Conservation (phyloP, 23 tunicate genomes). For the Diplosoma virens region DNA sequence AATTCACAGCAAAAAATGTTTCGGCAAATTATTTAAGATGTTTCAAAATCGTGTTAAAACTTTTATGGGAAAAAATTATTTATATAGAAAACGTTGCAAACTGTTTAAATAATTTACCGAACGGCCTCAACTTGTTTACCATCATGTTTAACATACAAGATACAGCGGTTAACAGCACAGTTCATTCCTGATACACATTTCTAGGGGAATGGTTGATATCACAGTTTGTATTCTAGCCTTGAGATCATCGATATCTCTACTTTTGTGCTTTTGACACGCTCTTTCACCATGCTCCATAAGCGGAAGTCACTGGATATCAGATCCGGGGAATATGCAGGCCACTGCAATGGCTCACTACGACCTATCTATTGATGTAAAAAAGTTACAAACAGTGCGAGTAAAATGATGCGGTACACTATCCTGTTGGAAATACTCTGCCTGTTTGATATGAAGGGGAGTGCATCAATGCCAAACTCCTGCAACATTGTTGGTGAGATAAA, state of each 20-base stretch:
- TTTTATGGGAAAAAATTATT: neutral
- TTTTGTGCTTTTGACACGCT: neutral
- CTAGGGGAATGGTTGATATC: neutral
- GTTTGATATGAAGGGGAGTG: neutral
- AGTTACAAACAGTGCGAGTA: neutral
- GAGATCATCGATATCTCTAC: neutral
- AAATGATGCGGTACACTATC: neutral
- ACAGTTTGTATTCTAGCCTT: neutral
- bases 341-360: neutral
- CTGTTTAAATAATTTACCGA: neutral
- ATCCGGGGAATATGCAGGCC: neutral
- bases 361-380: neutral
- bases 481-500: too few species aligned
- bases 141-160: neutral
- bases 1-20: too few species aligned
- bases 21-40: neutral
- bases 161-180: neutral
- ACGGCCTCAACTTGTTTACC: neutral
- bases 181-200: neutral
- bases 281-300: neutral
- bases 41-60: neutral
- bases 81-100: neutral
- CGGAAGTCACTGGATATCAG: too few species aligned
- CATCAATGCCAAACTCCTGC: neutral
- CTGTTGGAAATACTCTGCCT: neutral